Evolutionary conservation across 1,140 invertebrate species (phyloP), one percentile per base, ranked within the genome.

Genomic region (Lepeophtheirus salmonis): DNA sequence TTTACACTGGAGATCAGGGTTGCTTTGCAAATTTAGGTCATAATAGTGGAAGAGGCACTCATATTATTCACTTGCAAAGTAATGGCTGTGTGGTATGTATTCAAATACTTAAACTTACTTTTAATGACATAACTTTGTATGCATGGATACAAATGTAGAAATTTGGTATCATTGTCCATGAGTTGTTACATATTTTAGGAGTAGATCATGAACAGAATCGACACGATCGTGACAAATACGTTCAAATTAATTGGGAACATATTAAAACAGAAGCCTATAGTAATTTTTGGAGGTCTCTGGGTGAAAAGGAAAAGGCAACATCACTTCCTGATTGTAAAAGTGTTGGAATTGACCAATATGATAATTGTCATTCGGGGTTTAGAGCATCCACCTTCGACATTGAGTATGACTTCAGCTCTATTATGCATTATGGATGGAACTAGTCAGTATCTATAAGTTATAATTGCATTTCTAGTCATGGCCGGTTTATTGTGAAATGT

Each of bases 151-250:
- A 10, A 41, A 6, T n/a, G 6, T 41, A 41, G n/a, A 10, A 41
- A 41, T 41, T 41, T 41, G 66, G 66, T 10, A 68, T 65, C 12
- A 63, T 68, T 10, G 64, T 68, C 13, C 70, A 72, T 57, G 68
- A 70, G 50, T 50, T 72, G 13, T 64, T 64, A 16, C 71, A 72
- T 51, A 71, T 70, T 0, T 61, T 73, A 2, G 73, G 73, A 1
- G 70, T 73, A 51, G 66, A 66, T 16, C 73, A 74, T 58, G 72
- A 74, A 60, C 73, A 74, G 49, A 68, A 65, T 1, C 61, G 73
- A 17, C 67, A 70, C 0, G 73, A 74, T 61, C 57, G 73, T n/a
- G 71, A 74, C 63, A 60, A 67, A 1, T 67, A 68, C 61, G 67
- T 74, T 2, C 57, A 50, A 2, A 69, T 74, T 17, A 49, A 65